Conservation (phyloP, 2,113 vertebrate genomes). For the Anseranas semipalmata region DNA sequence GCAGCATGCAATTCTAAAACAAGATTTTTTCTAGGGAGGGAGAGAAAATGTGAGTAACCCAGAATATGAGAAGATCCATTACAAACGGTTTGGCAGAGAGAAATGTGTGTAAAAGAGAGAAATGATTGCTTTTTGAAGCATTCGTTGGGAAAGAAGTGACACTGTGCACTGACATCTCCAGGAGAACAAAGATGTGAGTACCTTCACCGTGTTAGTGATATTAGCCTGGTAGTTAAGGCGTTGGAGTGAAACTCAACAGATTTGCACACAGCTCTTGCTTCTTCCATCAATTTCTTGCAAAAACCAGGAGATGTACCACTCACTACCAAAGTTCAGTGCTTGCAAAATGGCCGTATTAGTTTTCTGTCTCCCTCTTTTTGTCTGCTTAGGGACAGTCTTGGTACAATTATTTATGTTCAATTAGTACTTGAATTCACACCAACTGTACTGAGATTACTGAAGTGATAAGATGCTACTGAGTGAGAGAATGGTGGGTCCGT, state of each 20-base stretch:
- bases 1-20: neutral
- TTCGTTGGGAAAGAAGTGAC: neutral
- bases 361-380: neutral
- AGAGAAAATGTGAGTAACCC: neutral
- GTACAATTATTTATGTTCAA: neutral
- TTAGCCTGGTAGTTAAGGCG: neutral
- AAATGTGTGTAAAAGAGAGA: neutral
- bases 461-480: neutral
- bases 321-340: neutral
- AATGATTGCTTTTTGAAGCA: neutral
- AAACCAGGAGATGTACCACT: neutral
- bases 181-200: neutral
- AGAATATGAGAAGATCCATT: neutral
- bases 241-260: neutral
- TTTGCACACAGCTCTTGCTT: neutral
- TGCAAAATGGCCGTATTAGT: neutral
- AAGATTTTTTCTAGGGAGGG: neutral
- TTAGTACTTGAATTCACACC: neutral
- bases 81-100: neutral
- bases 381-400: neutral
- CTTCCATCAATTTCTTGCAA: neutral
- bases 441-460: neutral
- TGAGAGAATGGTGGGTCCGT: neutral
- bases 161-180: neutral
- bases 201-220: rapidly evolving